phyloP scores from a whole-genome alignment of 2,113 vertebrate species.

The Albula glossodonta region DNA sequence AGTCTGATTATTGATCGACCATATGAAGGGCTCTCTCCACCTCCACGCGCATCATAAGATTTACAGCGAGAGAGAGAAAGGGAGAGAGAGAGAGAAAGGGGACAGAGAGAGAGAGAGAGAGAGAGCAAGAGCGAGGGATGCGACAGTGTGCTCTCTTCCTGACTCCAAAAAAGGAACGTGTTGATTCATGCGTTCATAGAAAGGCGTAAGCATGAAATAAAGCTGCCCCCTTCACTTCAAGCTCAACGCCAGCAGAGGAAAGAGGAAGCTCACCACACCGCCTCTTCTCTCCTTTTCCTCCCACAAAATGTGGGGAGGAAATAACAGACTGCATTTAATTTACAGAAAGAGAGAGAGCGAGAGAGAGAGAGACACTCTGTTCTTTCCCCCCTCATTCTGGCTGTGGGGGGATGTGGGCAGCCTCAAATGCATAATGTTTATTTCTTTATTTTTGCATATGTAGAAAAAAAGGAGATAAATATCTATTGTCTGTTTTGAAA shows the following conservation, averaged over 20 bases:
- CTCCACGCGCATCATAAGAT: neutral
- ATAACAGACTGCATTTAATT: conserved; percentile 41
- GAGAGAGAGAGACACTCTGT: conserved; percentile 11
- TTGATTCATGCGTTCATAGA: too few relatives aligned
- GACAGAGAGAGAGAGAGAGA: too few relatives aligned
- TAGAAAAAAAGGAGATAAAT: neutral
- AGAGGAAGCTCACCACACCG: conserved; percentile 49
- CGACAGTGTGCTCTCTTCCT: too few relatives aligned
- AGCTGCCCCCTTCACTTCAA: neutral
- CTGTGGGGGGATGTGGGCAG: too few relatives aligned
- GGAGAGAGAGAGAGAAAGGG: too few relatives aligned
- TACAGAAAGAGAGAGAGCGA: neutral
- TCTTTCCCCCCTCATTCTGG: neutral
- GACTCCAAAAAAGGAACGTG: too few relatives aligned
- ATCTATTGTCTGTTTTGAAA: conserved; percentile 31
- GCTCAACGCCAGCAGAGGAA: conserved; percentile 36
- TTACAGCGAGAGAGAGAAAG: neutral
- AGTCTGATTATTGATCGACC: neutral
- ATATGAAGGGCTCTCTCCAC: neutral
- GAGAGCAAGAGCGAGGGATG: too few relatives aligned
- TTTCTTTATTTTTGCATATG: conserved; percentile 38
- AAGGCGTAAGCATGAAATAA: too few relatives aligned
- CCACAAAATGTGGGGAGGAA: conserved; percentile 50
- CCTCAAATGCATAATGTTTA: conserved; percentile 18
- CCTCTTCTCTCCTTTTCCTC: conserved; percentile 14